Base-by-base conservation (phyloP, 2,888 invertebrate species). In the Neoaliturus tenellus region DNA sequence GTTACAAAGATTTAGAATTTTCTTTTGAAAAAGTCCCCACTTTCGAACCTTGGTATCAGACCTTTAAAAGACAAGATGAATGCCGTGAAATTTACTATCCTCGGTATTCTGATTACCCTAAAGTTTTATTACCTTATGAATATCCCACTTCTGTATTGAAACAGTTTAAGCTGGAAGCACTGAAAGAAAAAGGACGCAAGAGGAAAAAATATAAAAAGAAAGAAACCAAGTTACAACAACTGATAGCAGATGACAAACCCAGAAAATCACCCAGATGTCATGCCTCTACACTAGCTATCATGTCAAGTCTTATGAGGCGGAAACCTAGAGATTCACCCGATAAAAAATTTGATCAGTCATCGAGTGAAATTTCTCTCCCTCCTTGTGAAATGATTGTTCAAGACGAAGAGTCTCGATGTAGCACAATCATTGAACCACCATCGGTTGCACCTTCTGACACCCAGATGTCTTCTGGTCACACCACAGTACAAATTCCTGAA, bases 201-300 rank as follows among this genome's bases (percentile, higher is more conserved):
- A 80, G 84, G 41, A 84, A 51, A 80, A 84, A 85, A 51, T 44
- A 85, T 8, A 93, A 95, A 88, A 94, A 94, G 0, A 48, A 44
- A 28, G 75, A 75, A 25, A n/a, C 35, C 23, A 71, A 55, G n/a
- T n/a, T 78, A 20, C 31, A 78, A 33, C 91, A 95, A 88, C 93
- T 93, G 82, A 93, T 94, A 33, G 89, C 93, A 71, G 87, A 86
- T 62, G 83, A 88, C 83, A 86, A 86, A 81, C 95, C 97, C 0
- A 91, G 97, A 55, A 97, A 97, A 89, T 97, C 96, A 0, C 97
- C 97, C 0, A 92, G 97, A 28, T 97, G 97, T 89, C 97, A 97
- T 89, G 97, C 97, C 0, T 97, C 97, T 0, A 97, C 97, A 0
- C 90, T 97, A 84, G 97, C 97, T 0, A 96, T 97, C 83, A 93